Evolutionary conservation across 2,888 invertebrate species (phyloP).

Genomic region (Heliconius aoede): DNA sequence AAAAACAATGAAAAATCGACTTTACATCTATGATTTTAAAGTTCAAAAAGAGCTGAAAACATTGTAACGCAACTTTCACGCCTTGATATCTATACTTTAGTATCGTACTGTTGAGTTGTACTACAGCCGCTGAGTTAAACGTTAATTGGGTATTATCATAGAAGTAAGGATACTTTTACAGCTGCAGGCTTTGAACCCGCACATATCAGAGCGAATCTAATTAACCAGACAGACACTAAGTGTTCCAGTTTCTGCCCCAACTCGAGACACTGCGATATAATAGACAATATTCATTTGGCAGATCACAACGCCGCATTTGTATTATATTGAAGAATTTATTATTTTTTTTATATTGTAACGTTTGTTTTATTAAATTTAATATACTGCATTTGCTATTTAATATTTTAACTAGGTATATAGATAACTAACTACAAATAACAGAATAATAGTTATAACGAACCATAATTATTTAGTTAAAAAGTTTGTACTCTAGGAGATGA

Average conservation of each 20-base stretch:
- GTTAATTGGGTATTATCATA: not conserved
- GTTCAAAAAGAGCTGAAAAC: constrained; percentile 45
- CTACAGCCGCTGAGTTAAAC: constrained; percentile 10
- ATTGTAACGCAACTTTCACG: constrained; percentile 55
- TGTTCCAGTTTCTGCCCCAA: not conserved
- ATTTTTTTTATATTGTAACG: too few relatives aligned
- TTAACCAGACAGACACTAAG: too few relatives aligned
- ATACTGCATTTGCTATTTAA: not conserved
- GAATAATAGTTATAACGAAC: not conserved
- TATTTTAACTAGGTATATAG: not conserved
- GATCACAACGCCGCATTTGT: too few relatives aligned
- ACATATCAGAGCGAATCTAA: not conserved
- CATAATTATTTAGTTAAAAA: too few relatives aligned
- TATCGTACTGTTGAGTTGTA: not conserved
- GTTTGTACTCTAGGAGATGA: not conserved
- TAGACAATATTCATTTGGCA: too few relatives aligned
- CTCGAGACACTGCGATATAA: not conserved
- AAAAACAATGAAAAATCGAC: constrained; percentile 49
- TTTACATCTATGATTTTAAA: constrained; percentile 45
- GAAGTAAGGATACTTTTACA: not conserved
- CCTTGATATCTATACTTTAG: constrained; percentile 44
- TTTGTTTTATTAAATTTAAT: too few relatives aligned
- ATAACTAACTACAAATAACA: not conserved
- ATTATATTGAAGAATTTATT: too few relatives aligned
- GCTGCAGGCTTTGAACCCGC: too few relatives aligned